phyloP scores from a whole-genome alignment of 2,797 vertebrate genomes.

The Graptemys geographica region DNA sequence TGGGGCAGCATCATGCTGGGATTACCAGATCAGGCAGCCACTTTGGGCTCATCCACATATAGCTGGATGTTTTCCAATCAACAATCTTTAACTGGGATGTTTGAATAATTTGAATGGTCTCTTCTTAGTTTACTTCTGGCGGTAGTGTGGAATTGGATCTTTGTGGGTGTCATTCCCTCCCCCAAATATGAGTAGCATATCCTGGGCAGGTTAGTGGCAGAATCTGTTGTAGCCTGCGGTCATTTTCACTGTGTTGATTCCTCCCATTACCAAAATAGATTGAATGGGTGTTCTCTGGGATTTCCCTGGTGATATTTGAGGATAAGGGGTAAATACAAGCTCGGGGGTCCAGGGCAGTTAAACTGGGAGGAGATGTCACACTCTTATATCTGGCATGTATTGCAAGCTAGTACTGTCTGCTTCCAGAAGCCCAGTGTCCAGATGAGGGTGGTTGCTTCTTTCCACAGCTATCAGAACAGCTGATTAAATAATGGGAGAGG shows the following conservation, averaged over 20 bases:
- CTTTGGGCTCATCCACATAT: background rate
- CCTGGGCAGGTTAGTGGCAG: background rate
- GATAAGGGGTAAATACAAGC: background rate
- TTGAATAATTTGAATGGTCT: background rate
- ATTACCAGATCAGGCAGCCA: background rate
- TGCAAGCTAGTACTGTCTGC: background rate
- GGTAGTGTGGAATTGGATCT: no score
- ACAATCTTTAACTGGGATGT: background rate
- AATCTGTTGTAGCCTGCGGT: accelerated
- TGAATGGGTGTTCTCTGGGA: background rate
- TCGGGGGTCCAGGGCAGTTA: background rate
- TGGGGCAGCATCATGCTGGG: accelerated
- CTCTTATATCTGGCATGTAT: background rate
- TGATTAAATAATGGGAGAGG: background rate
- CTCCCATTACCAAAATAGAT: background rate
- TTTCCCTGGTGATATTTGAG: background rate
- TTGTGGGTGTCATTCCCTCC: background rate
- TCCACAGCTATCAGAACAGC: accelerated
- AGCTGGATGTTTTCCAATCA: background rate
- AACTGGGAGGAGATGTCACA: accelerated
- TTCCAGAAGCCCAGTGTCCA: background rate
- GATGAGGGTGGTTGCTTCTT: background rate
- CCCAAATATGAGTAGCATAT: background rate
- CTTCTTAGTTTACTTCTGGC: background rate
- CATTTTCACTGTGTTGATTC: accelerated